Base-by-base conservation (phyloP, 2,113 vertebrate genomes). In the Cinclus cinclus region DNA sequence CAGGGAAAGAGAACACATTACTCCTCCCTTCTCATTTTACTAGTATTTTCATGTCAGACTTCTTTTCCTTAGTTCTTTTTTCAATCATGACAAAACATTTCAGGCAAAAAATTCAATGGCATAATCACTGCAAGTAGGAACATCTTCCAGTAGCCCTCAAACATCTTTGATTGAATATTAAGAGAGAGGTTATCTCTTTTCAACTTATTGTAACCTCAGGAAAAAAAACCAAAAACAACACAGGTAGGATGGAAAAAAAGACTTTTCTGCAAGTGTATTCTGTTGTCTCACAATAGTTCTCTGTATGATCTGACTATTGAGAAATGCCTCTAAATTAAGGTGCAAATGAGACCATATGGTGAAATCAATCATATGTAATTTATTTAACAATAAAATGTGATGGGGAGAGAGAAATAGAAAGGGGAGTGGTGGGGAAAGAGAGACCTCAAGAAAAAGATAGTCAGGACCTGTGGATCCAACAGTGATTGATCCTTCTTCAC, bases 361-460 rank as follows among this genome's bases (percentile, higher is more conserved):
- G 5, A 52, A 86, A 46, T 44, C 63, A 68, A 31, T 52, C 17
- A 52, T 44, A 68, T 0, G 0, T 53, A 44, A 27, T 52, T 77
- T 68, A 77, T 59, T 44, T 59, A 86, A 68, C 14, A 68, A 52
- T 68, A 59, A 68, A 76, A 59, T 52, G 25, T 52, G 53, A 27
- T 30, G 15, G 6, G 35, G 49, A 49, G 28, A 53, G 35, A 49
- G 42, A 41, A 75, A 47, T n/a, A 28, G n/a, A 39, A 47, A 21
- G 23, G 4, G 19, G 11, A 0, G 2, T 8, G 18, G 4, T 6
- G 9, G 19, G 8, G 1, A 42, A 52, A 41, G 39, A 64, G 28
- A 56, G 33, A 10, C 24, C 49, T 30, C 30, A 42, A 49, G 42
- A 3, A 24, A 35, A 67, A 65, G 19, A 65, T 5, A 58, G 15